Base-by-base conservation (phyloP, 1,140 invertebrate genomes). In the Dinothrombium tinctorium region DNA sequence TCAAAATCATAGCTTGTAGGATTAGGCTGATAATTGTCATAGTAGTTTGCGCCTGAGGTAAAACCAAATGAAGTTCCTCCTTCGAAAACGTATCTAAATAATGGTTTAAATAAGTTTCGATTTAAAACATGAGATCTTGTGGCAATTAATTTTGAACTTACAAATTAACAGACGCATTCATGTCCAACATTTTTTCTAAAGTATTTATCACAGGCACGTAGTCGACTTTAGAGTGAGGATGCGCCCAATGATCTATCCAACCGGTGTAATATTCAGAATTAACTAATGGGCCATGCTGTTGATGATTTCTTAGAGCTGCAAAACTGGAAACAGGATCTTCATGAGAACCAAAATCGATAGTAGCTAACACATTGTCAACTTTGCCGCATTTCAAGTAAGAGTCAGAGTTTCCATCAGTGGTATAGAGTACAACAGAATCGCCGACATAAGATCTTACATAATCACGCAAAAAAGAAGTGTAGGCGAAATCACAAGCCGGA, bases 241-340 rank as follows among this genome's bases (percentile, higher is more conserved):
- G 24, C 23, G 49, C 50, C 56, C 55, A 59, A 31, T 81, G 73
- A 22, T 81, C 76, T 11, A 89, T 51, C 65, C 66, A 69, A 19
- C 81, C 82, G 0, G 79, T 69, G 62, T 87, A 89, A 56, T 69
- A 89, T 57, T 89, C 83, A 0, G 80, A 83, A 57, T 89, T 87
- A 4, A 89, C 77, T 23, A 82, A 49, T 1, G 77, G 77, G 2
- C 78, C 71, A 49, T 60, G 41, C 2, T 46, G 46, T 37, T 53
- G 45, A 44, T 65, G 62, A 29, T 53, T 49, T 9, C 73, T 59
- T 53, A 76, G 57, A 15, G 25, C 19, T n/a, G 36, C 21, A 28
- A 49, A 50, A 3, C 31, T 33, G 19, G 20, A 21, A 9, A 32
- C 15, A n/a, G 26, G 21, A 12, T 44, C 19, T 11, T 9, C 22